Evolutionary conservation across 1,140 invertebrate species (phyloP), one percentile per base, ranked within the genome.

Genomic region (Aradophagus sp.): DNA sequence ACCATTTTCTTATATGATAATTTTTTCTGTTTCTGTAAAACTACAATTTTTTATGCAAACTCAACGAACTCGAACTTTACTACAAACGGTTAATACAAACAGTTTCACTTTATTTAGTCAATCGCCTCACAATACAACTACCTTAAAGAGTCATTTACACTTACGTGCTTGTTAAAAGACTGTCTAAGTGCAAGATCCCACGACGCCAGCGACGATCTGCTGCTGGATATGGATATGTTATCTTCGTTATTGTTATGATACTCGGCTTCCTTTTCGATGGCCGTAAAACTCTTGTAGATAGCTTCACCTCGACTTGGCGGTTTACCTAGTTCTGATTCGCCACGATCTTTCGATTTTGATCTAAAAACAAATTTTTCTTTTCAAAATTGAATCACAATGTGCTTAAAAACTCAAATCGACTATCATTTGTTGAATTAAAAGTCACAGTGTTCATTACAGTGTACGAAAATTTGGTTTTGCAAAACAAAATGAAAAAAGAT

Each of bases 311-410:
- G 77, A 48, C 71, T 85, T 20, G 84, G 83, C 15, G 72, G 80
- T 75, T 86, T 86, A 69, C 80, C 83, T 72, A 87, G 88, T 44
- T 89, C 88, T n/a, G 82, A 82, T 72, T 90, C 89, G 11, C 87
- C 88, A 8, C 93, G 87, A 80, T 95, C 93, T 71, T 92, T 90
- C 1, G 93, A 94, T 80, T 94, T 93, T 42, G 89, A 86, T 68
- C 84, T 86, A 65, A 29, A 58, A 48, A 73, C 52, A 66, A 58
- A 68, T 72, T 73, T n/a, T n/a, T n/a, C n/a, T n/a, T n/a, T n/a
- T n/a, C n/a, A n/a, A n/a, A n/a, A n/a, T n/a, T n/a, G n/a, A 56
- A 70, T 55, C 45, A 50, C 27, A 35, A 65, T 45, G 48, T 19
- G 45, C 13, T 0, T 31, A n/a, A 23, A 5, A 48, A 42, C 70